Percentiles rank a stretch among this genome's conserved stretches.
Evolutionary conservation across 1,140 invertebrate genomes (phyloP).

Genomic region (Lanistes nyassanus): DNA sequence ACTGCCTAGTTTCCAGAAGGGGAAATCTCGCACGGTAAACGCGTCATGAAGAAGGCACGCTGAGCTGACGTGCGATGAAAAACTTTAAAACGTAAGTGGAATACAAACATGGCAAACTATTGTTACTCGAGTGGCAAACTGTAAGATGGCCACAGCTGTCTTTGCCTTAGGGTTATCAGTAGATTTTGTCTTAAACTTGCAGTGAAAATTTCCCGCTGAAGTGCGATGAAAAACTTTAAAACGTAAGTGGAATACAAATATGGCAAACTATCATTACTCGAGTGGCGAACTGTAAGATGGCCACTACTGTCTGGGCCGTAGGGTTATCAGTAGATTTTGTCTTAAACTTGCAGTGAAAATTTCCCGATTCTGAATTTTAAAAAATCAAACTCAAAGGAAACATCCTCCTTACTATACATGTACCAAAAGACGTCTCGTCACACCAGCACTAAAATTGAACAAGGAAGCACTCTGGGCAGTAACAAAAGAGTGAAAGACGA

Average conservation of each 20-base stretch:
- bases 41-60: not conserved
- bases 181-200: not conserved
- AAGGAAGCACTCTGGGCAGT: not conserved
- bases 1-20: not conserved
- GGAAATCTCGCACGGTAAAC: slow-evolving; percentile 5
- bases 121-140: not conserved
- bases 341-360: slow-evolving; percentile 5
- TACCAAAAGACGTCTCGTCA: not conserved
- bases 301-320: not conserved
- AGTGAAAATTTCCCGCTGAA: not conserved
- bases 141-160: not conserved
- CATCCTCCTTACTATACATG: not conserved
- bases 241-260: not conserved
- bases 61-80: not conserved
- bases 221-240: slow-evolving; percentile 6
- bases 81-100: not conserved
- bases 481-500: too few relatives aligned
- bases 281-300: not conserved
- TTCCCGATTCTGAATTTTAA: not conserved
- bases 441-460: not conserved
- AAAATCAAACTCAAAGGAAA: not conserved
- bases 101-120: not conserved
- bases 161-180: not conserved
- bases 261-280: not conserved
- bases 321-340: not conserved